Percentiles rank a stretch among this genome's conserved stretches.
Conservation (phyloP, 2,888 invertebrate genomes). For the Eumerus sabulonum region DNA sequence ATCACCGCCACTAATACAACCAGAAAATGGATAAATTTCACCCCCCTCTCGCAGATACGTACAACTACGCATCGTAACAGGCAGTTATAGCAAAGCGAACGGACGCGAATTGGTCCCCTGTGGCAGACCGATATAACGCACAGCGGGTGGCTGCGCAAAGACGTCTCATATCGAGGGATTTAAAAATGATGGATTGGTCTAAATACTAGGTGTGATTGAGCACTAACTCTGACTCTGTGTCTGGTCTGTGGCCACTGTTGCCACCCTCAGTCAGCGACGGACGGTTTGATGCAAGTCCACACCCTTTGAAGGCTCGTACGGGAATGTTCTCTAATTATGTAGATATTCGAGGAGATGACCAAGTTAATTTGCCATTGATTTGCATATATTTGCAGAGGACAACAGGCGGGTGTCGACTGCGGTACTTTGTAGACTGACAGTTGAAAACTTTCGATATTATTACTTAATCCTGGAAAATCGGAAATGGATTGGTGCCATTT, state of each 20-base stretch:
- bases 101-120: slow-evolving; percentile 79
- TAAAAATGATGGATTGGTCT: slow-evolving; percentile 71
- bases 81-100: slow-evolving; percentile 13
- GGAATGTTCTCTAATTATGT: slow-evolving; percentile 62
- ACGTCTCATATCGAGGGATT: slow-evolving; percentile 71
- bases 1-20: slow-evolving; percentile 66
- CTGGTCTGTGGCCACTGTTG: neutral
- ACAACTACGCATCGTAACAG: slow-evolving; percentile 40
- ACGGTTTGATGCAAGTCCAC: too few species aligned
- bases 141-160: slow-evolving; percentile 74
- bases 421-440: too few species aligned
- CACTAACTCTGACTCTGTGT: slow-evolving; percentile 44
- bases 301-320: neutral
- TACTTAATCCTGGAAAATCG: slow-evolving; percentile 46
- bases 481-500: slow-evolving; percentile 3
- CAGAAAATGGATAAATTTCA: slow-evolving; percentile 65
- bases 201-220: slow-evolving; percentile 70
- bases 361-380: slow-evolving; percentile 65
- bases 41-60: slow-evolving; percentile 49
- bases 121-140: slow-evolving; percentile 79
- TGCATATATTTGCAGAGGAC: slow-evolving; percentile 46
- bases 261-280: neutral
- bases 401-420: neutral
- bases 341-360: slow-evolving; percentile 60
- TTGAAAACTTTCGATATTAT: slow-evolving; percentile 47